Percentiles rank a stretch among this genome's conserved stretches.
Evolutionary conservation across 2,888 invertebrate species (phyloP).

Genomic region (Heliconius hortense): DNA sequence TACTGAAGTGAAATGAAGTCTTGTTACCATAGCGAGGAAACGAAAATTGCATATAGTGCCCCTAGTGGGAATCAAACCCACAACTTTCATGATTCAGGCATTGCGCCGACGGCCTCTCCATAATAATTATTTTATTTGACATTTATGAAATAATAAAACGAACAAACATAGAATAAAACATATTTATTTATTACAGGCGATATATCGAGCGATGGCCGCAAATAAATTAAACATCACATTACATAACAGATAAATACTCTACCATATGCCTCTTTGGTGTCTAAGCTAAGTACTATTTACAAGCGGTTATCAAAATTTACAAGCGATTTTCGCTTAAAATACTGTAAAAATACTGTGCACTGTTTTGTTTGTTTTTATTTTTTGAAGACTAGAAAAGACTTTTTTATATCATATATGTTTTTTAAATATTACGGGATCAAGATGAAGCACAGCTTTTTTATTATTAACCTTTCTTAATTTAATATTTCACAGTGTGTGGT

Average conservation of each 20-base stretch:
- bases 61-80: too few relatives aligned
- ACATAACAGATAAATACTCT: constrained; percentile 77
- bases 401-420: background rate
- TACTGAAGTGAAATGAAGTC: too few relatives aligned
- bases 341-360: constrained; percentile 45
- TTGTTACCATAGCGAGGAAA: too few relatives aligned
- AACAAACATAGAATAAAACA: constrained; percentile 53
- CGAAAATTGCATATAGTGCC: too few relatives aligned
- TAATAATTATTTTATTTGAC: background rate
- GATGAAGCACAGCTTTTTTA: constrained; percentile 3
- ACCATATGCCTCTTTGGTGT: constrained; percentile 79
- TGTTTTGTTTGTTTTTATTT: constrained; percentile 27
- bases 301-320: constrained; percentile 41
- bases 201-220: constrained; percentile 50
- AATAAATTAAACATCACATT: constrained; percentile 79
- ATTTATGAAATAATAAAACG: constrained; percentile 50
- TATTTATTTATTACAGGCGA: constrained; percentile 66
- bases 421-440: background rate
- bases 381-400: constrained; percentile 26
- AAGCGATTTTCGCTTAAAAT: constrained; percentile 40
- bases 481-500: background rate
- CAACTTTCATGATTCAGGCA: too few relatives aligned
- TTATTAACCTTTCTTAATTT: background rate
- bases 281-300: constrained; percentile 69
- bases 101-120: too few relatives aligned